Evolutionary conservation across 2,888 invertebrate species (phyloP).

Genomic region (Andrena fulva): DNA sequence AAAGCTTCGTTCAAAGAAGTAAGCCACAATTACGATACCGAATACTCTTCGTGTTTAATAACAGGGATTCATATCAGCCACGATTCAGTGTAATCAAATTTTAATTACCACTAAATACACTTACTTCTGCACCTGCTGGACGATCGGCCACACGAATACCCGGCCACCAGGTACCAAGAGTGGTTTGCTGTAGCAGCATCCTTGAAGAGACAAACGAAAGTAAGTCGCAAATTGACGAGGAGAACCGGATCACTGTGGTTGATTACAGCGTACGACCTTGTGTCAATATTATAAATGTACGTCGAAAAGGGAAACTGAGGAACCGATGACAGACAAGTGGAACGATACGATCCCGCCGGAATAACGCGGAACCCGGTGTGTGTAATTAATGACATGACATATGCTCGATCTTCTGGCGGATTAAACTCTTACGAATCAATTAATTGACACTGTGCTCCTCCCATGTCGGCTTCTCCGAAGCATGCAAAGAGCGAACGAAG

Average conservation of each 20-base stretch:
- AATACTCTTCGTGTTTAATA: background rate
- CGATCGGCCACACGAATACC: constrained; percentile 98
- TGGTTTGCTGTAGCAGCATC: constrained; percentile 98
- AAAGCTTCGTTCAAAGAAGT: background rate
- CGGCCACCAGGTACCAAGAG: constrained; percentile 97
- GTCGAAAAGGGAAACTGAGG: background rate
- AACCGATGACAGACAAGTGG: background rate
- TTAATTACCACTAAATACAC: constrained; percentile 27
- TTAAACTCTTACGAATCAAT: constrained; percentile 50
- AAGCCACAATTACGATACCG: background rate
- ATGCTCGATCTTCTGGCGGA: background rate
- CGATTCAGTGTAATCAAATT: background rate
- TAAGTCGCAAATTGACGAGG: constrained; percentile 6
- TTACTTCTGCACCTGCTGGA: constrained; percentile 93
- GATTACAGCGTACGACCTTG: background rate
- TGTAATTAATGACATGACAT: background rate
- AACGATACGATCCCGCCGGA: background rate
- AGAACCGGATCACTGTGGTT: background rate
- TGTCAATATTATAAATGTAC: background rate
- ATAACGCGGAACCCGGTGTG: background rate
- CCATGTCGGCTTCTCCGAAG: constrained; percentile 30
- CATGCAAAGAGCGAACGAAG: background rate
- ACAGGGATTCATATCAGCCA: background rate
- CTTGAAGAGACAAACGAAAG: constrained; percentile 85
- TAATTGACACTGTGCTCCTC: constrained; percentile 54